Evolutionary conservation across 2,888 invertebrate species (phyloP), one percentile per base, ranked within the genome.

Genomic region (Acrobeloides nanus): DNA sequence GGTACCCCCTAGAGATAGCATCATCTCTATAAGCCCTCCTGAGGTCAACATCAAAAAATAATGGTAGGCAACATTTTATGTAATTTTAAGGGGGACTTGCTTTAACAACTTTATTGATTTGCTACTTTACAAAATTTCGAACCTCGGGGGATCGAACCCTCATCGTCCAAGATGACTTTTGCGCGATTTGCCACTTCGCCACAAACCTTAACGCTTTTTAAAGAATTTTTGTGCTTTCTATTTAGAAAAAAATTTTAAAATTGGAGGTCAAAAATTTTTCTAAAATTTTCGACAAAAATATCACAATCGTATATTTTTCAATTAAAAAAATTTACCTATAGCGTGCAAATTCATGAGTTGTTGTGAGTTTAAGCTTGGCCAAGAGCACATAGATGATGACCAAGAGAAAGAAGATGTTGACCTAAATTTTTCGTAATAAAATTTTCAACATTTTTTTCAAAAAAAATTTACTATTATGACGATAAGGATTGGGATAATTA

Each of bases 401-500:
- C 8, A 54, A 10, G n/a, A 58, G 48, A 23, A 58, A 41, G 1
- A 44, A 23, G 4, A 48, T n/a, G 46, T 58, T 58, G 12, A 45
- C 38, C 53, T 54, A 24, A 25, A 45, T 23, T 20, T 18, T 12
- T 6, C 17, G 12, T 40, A 38, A n/a, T 37, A 29, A 10, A 46
- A 17, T 8, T 23, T 4, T n/a, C 6, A 29, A 29, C n/a, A n/a
- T n/a, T n/a, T n/a, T n/a, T 29, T 29, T 12, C 10, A 29, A 29
- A 29, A 29, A 29, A 29, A 29, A 29, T 29, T 12, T 12, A 29
- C 10, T 29, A 12, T 29, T 29, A 29, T 12, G 44, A 80, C 79
- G 20, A 80, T 71, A 2, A 78, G 79, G 82, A 82, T 82, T 21
- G 78, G 67, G 6, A 77, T 65, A 34, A 82, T 50, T 7, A 53